Conservation (phyloP, 2,113 vertebrate genomes). For the Aphyosemion australe region DNA sequence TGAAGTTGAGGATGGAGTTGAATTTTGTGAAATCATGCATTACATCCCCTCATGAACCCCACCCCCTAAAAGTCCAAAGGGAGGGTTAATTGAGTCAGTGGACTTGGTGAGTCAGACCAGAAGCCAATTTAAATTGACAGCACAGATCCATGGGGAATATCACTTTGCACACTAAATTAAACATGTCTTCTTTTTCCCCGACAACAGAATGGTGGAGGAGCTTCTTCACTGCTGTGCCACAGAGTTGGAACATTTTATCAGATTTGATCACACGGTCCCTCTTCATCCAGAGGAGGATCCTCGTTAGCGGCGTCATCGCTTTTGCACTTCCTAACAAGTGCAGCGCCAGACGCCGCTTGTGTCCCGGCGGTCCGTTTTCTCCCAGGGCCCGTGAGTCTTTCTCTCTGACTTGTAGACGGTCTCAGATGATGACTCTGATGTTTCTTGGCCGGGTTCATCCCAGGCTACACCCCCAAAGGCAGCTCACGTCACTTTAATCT, state of each 20-base stretch:
- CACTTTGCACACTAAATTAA: conserved; percentile 58
- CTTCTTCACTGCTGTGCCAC: conserved; percentile 5
- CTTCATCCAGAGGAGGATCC: not conserved
- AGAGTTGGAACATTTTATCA: conserved; percentile 2
- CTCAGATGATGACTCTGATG: conserved; percentile 38
- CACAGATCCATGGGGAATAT: conserved; percentile 45
- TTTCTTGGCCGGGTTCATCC: conserved; percentile 40
- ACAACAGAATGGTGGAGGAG: conserved; percentile 19
- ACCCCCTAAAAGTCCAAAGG: conserved; percentile 10
- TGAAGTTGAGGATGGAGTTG: conserved; percentile 5
- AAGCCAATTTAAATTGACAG: conserved; percentile 58
- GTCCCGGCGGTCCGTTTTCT: conserved; percentile 19
- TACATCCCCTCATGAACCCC: conserved; percentile 14
- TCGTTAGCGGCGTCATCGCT: not conserved
- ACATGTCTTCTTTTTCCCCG: conserved; percentile 24
- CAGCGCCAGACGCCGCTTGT: conserved; percentile 9
- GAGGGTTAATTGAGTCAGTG: conserved; percentile 57
- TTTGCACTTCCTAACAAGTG: not conserved
- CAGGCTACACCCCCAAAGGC: conserved; percentile 47
- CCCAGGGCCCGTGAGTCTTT: conserved; percentile 23
- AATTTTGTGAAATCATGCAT: conserved; percentile 40
- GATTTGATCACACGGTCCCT: conserved; percentile 6
- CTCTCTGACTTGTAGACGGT: conserved; percentile 31
- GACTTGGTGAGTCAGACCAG: conserved; percentile 58
- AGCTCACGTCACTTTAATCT: conserved; percentile 57